A percentile compares a stretch with the other conserved stretches of the same genome.
Evolutionary conservation across 2,797 vertebrate species (phyloP).

Genomic region (Bufotes viridis): DNA sequence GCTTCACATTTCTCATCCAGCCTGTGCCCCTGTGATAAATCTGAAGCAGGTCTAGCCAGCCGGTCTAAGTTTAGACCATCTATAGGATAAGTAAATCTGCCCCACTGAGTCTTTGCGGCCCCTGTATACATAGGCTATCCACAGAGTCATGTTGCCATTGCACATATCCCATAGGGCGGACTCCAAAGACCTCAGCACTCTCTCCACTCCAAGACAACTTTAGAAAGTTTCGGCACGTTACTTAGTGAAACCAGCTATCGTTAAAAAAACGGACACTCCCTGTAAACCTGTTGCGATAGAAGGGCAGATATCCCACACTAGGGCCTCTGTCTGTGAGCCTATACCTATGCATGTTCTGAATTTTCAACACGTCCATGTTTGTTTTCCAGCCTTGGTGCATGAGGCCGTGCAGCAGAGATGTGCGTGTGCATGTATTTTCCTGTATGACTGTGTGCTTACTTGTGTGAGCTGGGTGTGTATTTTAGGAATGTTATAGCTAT

Average conservation of each 20-base stretch:
- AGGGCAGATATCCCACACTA: background rate
- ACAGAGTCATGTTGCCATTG: background rate
- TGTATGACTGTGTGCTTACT: conserved; percentile 48
- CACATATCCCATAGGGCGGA: background rate
- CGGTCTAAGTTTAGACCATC: too few species aligned
- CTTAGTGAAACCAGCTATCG: background rate
- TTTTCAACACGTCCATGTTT: conserved; percentile 5
- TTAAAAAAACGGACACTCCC: conserved; percentile 3
- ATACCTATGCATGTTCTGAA: background rate
- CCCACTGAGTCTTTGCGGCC: background rate
- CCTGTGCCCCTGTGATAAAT: too few species aligned
- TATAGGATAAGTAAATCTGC: background rate
- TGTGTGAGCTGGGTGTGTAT: conserved; percentile 57
- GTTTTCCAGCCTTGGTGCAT: conserved; percentile 4
- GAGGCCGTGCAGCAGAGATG: conserved; percentile 28
- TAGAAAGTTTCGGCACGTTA: background rate
- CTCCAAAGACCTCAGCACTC: background rate
- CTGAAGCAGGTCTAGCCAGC: too few species aligned
- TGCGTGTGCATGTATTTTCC: conserved; percentile 46
- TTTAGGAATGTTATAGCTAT: conserved; percentile 56
- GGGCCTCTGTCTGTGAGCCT: background rate
- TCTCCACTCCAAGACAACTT: background rate
- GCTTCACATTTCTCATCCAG: too few species aligned
- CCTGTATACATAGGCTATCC: background rate
- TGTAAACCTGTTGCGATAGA: conserved; percentile 2